Evolutionary conservation across 2,797 vertebrate genomes (phyloP).

Genomic region (Garrulus glandarius): DNA sequence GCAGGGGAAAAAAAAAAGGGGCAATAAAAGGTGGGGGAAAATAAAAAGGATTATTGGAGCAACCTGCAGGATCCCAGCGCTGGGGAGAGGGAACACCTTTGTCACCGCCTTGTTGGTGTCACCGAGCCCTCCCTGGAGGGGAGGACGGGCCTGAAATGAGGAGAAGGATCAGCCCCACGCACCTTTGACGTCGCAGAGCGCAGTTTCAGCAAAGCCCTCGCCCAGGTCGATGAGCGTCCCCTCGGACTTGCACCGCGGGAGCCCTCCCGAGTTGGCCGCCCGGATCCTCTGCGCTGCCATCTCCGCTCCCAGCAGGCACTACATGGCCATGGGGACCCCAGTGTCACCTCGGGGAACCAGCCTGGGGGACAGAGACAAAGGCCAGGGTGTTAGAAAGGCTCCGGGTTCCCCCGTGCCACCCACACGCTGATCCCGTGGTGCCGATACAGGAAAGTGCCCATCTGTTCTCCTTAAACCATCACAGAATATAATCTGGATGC

Average conservation of each 20-base stretch:
- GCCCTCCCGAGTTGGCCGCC: conserved; percentile 82
- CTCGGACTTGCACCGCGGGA: conserved; percentile 94
- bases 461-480: neutral
- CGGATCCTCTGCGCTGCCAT: conserved; percentile 97
- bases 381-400: neutral
- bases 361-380: neutral
- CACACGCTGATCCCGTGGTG: accelerated
- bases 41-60: neutral
- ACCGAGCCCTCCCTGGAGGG: neutral
- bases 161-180: neutral
- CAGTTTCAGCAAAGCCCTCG: conserved; percentile 80
- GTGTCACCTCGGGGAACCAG: neutral
- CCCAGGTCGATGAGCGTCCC: conserved; percentile 90
- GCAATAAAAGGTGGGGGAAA: neutral
- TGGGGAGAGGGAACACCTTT: accelerated
- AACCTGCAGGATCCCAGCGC: neutral
- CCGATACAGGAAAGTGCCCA: accelerated
- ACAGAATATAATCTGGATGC: accelerated
- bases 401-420: accelerated
- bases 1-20: neutral
- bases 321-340: conserved; percentile 4
- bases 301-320: neutral
- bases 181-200: conserved; percentile 93
- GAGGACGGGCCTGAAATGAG: accelerated
- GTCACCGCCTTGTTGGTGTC: accelerated